Evolutionary conservation across 2,113 vertebrate genomes (phyloP), one percentile per base, ranked within the genome.

Genomic region (Oxyruncus cristatus): DNA sequence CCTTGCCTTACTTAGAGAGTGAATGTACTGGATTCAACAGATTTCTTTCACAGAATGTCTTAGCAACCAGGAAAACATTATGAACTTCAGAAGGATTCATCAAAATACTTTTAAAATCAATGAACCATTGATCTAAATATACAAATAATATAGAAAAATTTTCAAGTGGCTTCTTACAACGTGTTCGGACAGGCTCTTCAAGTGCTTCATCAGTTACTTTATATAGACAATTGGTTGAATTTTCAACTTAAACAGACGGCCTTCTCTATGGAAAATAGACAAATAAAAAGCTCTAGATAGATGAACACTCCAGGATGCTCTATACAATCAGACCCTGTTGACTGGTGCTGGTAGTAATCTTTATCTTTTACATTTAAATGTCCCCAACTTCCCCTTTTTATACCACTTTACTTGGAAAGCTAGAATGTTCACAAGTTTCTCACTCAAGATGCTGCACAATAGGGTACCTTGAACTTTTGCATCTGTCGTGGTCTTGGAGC

Each of bases 21-120:
- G 33, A 85, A 79, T 41, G 30, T 47, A 49, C 27, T 62, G 32
- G 52, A 39, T 89, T 95, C 93, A 52, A 53, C 21, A 74, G 46
- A 80, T 50, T 85, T 92, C 19, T 35, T 95, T 80, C 24, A 78
- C 19, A 70, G 30, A 67, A 42, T 78, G 65, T 82, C 61, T 67
- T 76, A 39, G 23, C 53, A 96, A 93, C 19, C 6, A 88, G 62
- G n/a, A 56, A 41, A 96, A 91, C 5, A 78, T 71, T 88, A 72
- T 15, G 65, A 90, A 78, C 39, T 94, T 88, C 39, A n/a, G 47
- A 88, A 95, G 23, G 11, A 93, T 89, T 96, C 19, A 87, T 95
- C 94, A 89, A 92, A 94, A 93, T 92, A 93, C 76, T 96, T 95
- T 96, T 41, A 86, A 97, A 97, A 93, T 93, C 89, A 88, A 85